These are phyloP conservation scores for Nycteola revayana DNA, from an alignment of 2,888 invertebrate genomes.

Conservation along the genomic window DNA sequence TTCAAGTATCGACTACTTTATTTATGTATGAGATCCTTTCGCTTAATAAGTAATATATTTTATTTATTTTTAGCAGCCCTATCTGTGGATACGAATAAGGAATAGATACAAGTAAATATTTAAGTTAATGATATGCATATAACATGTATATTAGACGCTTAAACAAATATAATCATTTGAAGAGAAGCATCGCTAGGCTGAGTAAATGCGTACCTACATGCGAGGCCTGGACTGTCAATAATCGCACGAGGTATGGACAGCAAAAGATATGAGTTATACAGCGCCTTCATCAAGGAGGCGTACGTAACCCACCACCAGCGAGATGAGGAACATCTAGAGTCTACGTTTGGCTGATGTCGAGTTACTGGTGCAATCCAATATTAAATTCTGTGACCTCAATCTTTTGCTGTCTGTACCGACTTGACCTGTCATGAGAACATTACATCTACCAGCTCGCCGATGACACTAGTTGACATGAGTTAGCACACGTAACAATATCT, in stretches of 20 bases:
- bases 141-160: slow-evolving; percentile 64
- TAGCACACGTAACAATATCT: slow-evolving; percentile 32
- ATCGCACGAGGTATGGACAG: slow-evolving; percentile 17
- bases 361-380: too few species aligned
- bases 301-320: too few species aligned
- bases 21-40: slow-evolving; percentile 48
- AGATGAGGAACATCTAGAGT: too few species aligned
- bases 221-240: slow-evolving; percentile 25
- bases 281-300: too few species aligned
- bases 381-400: too few species aligned
- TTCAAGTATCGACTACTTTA: slow-evolving; percentile 33
- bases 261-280: background rate
- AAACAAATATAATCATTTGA: slow-evolving; percentile 30
- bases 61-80: slow-evolving; percentile 71
- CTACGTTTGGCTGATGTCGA: too few species aligned
- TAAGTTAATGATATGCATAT: slow-evolving; percentile 53
- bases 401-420: slow-evolving; percentile 1
- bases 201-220: slow-evolving; percentile 40
- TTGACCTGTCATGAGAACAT: slow-evolving; percentile 20
- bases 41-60: slow-evolving; percentile 58
- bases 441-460: slow-evolving; percentile 21
- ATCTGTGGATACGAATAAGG: slow-evolving; percentile 68
- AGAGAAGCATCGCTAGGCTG: slow-evolving; percentile 27
- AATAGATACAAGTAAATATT: slow-evolving; percentile 70
- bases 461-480: slow-evolving; percentile 34